Conservation (phyloP, 2,797 vertebrate species). For the Pangasius krempfi region DNA sequence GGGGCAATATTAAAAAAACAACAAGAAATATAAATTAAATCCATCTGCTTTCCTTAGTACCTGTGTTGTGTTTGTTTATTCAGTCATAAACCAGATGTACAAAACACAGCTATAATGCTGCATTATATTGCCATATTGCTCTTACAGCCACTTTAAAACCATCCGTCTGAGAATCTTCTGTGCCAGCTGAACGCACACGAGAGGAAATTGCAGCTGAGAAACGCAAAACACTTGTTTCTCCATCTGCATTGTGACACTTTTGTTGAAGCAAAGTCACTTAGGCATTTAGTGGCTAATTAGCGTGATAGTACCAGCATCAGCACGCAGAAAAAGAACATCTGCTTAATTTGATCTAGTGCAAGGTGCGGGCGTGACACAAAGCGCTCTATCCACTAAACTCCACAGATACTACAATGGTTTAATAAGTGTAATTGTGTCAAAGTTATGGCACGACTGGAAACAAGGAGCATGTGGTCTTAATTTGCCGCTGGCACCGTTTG, state of each 20-base stretch:
- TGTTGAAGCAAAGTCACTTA: conserved; percentile 31
- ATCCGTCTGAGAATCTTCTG: not conserved
- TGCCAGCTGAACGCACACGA: not conserved
- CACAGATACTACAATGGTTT: not conserved
- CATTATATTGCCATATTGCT: not conserved
- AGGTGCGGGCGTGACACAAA: conserved; percentile 20
- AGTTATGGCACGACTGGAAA: conserved; percentile 17
- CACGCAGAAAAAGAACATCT: conserved; percentile 44
- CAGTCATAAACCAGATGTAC: not conserved
- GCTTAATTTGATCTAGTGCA: conserved; percentile 41
- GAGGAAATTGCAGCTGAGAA: conserved; percentile 19
- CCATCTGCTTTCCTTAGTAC: not conserved
- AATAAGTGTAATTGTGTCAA: conserved; percentile 42
- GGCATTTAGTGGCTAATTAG: conserved; percentile 49
- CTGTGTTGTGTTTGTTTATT: conserved; percentile 9
- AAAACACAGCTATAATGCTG: conserved; percentile 13
- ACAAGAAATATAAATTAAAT: not conserved
- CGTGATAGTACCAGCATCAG: conserved; percentile 28
- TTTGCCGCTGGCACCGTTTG: conserved; percentile 21
- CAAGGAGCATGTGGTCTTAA: conserved; percentile 1
- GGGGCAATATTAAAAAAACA: conserved; percentile 16
- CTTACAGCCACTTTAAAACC: not conserved
- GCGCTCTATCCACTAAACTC: conserved; percentile 20
- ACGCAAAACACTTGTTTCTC: conserved; percentile 33
- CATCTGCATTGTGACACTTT: conserved; percentile 26